Evolutionary conservation across 1,140 invertebrate species (phyloP).

Genomic region (Colletes gigas): DNA sequence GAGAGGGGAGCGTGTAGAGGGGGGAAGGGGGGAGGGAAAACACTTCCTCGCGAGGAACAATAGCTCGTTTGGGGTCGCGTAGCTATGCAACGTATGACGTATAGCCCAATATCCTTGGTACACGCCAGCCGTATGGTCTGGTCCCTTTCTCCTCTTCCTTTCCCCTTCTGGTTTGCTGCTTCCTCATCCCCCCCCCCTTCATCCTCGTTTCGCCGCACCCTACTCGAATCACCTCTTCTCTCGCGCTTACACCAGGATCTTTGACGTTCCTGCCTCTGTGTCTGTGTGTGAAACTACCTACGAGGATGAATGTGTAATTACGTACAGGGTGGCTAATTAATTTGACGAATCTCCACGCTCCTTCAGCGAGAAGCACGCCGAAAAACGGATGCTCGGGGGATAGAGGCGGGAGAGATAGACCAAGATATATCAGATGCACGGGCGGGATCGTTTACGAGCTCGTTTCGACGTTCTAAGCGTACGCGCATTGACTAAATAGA

Average conservation of each 20-base stretch:
- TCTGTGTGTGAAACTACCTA: slow-evolving; percentile 6
- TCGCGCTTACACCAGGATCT: slow-evolving; percentile 14
- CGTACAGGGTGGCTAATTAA: slow-evolving; percentile 57
- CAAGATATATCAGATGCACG: not conserved
- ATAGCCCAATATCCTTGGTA: slow-evolving; percentile 67
- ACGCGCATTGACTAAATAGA: not conserved
- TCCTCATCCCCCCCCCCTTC: not conserved
- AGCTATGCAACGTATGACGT: slow-evolving; percentile 66
- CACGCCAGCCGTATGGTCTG: slow-evolving; percentile 46
- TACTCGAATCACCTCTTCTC: slow-evolving; percentile 21
- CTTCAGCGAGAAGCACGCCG: not conserved
- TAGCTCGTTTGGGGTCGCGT: slow-evolving; percentile 66
- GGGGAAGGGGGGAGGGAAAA: slow-evolving; percentile 37
- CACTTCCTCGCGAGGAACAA: slow-evolving; percentile 64
- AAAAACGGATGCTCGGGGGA: not conserved
- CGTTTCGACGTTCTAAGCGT: not conserved
- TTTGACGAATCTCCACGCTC: slow-evolving; percentile 37
- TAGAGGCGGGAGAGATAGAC: not conserved
- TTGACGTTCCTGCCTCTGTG: slow-evolving; percentile 28
- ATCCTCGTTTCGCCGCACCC: slow-evolving; percentile 10
- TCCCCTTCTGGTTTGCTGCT: no score
- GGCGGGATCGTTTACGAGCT: slow-evolving; percentile 1
- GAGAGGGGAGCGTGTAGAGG: not conserved
- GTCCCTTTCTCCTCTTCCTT: not conserved
- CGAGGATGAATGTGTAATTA: slow-evolving; percentile 50